Conservation (phyloP, 2,888 invertebrate species). For the Atrina japonica region DNA sequence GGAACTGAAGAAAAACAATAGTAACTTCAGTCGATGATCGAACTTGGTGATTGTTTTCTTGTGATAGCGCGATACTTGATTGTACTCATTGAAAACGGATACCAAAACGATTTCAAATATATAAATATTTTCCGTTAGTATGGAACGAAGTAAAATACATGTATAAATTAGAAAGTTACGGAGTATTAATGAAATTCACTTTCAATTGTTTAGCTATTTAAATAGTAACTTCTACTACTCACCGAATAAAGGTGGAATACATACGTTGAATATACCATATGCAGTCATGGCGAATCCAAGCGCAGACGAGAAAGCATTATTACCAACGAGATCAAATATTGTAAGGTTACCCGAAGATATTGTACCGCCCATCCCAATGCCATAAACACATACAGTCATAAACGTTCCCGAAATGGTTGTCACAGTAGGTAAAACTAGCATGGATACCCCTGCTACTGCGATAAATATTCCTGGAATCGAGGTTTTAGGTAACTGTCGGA, state of each 20-base stretch:
- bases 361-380: conserved; percentile 24
- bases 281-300: conserved; percentile 21
- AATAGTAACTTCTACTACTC: neutral
- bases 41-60: no score
- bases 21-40: no score
- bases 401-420: neutral
- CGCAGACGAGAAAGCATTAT: conserved; percentile 24
- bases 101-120: no score
- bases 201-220: no score
- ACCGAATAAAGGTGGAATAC: conserved; percentile 27
- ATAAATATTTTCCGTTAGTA: no score
- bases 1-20: no score
- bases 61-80: no score
- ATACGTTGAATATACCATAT: conserved; percentile 16
- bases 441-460: neutral
- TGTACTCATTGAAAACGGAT: no score
- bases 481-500: conserved; percentile 20
- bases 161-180: no score
- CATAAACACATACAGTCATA: conserved; percentile 10
- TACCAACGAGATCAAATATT: conserved; percentile 33
- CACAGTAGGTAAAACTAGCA: conserved; percentile 1
- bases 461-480: conserved; percentile 26
- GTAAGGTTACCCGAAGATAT: conserved; percentile 18
- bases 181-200: no score
- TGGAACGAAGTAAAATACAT: no score